Evolutionary conservation across 2,797 vertebrate species (phyloP).

Genomic region (Tragopan temminckii): DNA sequence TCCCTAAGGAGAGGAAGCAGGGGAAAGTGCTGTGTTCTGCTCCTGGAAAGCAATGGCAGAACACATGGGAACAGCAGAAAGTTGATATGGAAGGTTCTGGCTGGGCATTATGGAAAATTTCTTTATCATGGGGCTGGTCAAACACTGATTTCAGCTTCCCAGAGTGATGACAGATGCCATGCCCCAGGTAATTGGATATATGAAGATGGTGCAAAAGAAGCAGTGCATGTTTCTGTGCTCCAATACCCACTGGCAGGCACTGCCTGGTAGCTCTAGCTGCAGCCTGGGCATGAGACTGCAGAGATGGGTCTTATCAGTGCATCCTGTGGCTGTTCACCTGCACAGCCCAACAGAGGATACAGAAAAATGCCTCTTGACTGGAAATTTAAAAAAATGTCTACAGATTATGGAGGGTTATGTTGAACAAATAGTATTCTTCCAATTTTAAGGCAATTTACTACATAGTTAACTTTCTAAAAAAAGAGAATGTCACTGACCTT

Average conservation of each 20-base stretch:
- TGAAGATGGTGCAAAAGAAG: background rate
- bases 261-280: accelerated
- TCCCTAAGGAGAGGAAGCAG: background rate
- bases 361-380: background rate
- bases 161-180: background rate
- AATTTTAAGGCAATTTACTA: slow-evolving; percentile 1
- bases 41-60: background rate
- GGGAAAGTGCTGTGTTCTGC: background rate
- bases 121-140: background rate
- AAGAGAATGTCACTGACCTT: slow-evolving; percentile 6
- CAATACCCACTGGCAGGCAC: background rate
- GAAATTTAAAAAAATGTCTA: background rate
- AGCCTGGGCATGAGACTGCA: background rate
- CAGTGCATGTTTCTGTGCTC: accelerated
- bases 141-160: background rate
- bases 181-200: accelerated
- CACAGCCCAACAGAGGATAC: background rate
- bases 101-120: background rate
- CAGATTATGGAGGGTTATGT: background rate
- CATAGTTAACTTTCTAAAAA: background rate
- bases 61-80: background rate
- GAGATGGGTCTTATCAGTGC: background rate
- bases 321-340: background rate
- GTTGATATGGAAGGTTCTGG: background rate
- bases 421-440: slow-evolving; percentile 7